Conservation (phyloP, 2,113 vertebrate species). For the Dendrocopos noguchii region DNA sequence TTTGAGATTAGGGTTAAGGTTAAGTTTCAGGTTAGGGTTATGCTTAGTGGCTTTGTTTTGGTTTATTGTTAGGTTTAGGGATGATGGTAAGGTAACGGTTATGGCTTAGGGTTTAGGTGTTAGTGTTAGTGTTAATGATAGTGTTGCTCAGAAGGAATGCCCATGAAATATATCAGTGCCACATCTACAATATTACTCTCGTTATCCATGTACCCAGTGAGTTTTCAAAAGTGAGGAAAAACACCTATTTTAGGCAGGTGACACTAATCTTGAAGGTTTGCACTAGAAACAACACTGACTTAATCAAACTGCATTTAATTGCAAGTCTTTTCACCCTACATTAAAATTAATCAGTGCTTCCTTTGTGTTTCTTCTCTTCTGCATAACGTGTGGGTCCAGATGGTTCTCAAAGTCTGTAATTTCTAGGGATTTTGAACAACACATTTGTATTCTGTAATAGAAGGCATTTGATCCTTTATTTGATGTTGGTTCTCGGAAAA, state of each 20-base stretch:
- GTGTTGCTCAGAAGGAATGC: constrained; percentile 11
- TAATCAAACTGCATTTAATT: constrained; percentile 57
- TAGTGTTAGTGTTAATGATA: no score
- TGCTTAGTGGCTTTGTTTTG: no score
- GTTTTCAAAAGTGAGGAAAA: constrained; percentile 4
- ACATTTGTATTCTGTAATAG: constrained; percentile 64
- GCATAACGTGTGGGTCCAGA: constrained; percentile 51
- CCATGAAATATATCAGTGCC: constrained; percentile 21
- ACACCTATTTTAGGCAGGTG: background rate
- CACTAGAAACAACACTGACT: constrained; percentile 30
- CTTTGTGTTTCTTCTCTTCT: constrained; percentile 54
- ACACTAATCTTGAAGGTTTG: background rate
- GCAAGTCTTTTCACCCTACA: constrained; percentile 49
- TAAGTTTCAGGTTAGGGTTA: no score
- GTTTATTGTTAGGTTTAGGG: no score
- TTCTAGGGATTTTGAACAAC: constrained; percentile 66
- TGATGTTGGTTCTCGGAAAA: constrained; percentile 66
- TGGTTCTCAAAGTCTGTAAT: constrained; percentile 65
- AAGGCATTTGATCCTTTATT: constrained; percentile 68
- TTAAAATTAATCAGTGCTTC: constrained; percentile 69
- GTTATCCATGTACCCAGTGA: background rate
- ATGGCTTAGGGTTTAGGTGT: no score
- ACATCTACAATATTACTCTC: background rate
- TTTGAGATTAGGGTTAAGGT: no score
- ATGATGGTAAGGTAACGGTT: no score